A percentile compares a stretch with the other conserved stretches of the same genome.
Evolutionary conservation across 2,888 invertebrate genomes (phyloP).

Genomic region (Orthosia incerta): DNA sequence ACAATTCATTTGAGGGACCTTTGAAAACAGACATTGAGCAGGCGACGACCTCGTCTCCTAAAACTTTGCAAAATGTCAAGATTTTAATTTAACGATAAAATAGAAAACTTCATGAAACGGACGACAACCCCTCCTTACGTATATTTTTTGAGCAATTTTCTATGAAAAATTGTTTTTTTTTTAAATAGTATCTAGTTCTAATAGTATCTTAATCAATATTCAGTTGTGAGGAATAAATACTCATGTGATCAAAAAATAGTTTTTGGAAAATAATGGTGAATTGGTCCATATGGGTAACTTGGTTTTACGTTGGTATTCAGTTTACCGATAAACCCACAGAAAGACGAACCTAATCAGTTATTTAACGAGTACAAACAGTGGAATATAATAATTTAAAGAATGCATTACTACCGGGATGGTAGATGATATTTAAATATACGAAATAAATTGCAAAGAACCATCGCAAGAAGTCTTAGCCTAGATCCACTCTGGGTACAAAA

Average conservation of each 20-base stretch:
- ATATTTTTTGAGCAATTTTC: constrained; percentile 1
- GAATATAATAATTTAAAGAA: neutral
- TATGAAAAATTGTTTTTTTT: neutral
- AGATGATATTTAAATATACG: too few species aligned
- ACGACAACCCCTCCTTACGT: neutral
- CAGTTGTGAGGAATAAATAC: too few species aligned
- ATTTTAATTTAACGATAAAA: constrained; percentile 54
- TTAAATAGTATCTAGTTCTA: too few species aligned
- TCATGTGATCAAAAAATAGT: too few species aligned
- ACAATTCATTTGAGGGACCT: constrained; percentile 8
- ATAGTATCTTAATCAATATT: neutral
- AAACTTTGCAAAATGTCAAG: constrained; percentile 54
- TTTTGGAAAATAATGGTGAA: too few species aligned
- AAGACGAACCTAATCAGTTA: too few species aligned
- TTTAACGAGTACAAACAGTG: too few species aligned
- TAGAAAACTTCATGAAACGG: constrained; percentile 34
- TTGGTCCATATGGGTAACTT: too few species aligned
- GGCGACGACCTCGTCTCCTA: constrained; percentile 39
- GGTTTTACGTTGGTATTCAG: too few species aligned
- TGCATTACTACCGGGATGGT: neutral
- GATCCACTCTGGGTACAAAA: neutral
- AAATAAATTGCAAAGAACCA: neutral
- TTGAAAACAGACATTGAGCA: constrained; percentile 37
- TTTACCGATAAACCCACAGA: too few species aligned
- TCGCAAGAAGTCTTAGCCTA: too few species aligned